Base-by-base conservation (phyloP, 2,797 vertebrate genomes). In the Rhadinocentrus ornatus region DNA sequence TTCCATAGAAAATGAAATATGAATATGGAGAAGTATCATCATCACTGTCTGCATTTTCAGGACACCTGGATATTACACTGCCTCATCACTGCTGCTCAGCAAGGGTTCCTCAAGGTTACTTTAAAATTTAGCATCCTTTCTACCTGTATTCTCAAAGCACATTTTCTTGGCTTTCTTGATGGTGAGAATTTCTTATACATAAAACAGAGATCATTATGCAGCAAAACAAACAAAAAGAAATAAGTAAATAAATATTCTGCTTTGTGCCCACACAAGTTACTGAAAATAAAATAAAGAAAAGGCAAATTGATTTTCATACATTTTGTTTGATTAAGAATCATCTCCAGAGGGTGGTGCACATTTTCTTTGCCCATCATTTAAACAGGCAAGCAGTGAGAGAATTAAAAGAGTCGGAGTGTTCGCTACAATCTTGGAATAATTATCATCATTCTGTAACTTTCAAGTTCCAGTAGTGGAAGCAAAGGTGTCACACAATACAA, bases 51-150 rank as follows among this genome's bases (percentile, higher is more conserved):
- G 63, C 84, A 88, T 84, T 79, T 88, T 80, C 77, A 69, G 73
- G 73, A 86, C 88, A 88, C 81, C 81, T 87, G 86, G 86, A 64
- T 79, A 74, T 85, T 86, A 77, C 37, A 2, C 73, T 35, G 75
- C 62, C 37, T 62, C 63, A 29, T 69, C 48, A 53, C 62, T 66
- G 57, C 69, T 58, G 11, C 75, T 65, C 59, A 44, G 44, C 60
- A 50, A 70, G 69, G 37, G 77, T 83, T 78, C 68, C 35, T 73
- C 74, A 80, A 76, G 62, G 70, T 73, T 66, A 31, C 50, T 71
- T 65, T 46, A 50, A 29, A 16, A 31, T 66, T 59, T 39, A 35
- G 20, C 15, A 59, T 41, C 11, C 31, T 27, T 4, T 0, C 39
- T 20, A 22, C 24, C 32, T 68, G 54, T 29, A 60, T 35, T 29